Base-by-base conservation (phyloP, 2,113 vertebrate species). In the Oxygymnocypris stewartii region DNA sequence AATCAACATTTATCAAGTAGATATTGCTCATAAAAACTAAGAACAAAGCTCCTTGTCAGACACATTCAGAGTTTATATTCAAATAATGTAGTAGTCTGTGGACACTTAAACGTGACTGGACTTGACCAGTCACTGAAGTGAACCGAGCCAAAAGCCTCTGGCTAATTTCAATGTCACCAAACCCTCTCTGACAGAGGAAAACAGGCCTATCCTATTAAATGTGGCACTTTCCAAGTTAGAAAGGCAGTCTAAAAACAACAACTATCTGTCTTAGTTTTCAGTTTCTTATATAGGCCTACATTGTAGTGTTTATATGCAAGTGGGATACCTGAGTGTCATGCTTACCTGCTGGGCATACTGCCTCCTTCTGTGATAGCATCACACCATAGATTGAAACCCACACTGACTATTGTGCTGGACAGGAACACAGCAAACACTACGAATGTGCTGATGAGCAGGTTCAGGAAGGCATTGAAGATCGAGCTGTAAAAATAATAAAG, bases 321-420 rank as follows among this genome's bases (percentile, higher is more conserved):
- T 23, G n/a, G 47, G 25, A 42, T 42, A 67, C 11, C 51, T 63
- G 40, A 59, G 44, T 0, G 1, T 11, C 8, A 28, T 54, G 59
- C 93, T 16, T 86, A 97, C 96, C 96, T 97, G 92, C 93, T 94
- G 42, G 93, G 91, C 91, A 94, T 88, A 16, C 90, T 90, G 90
- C 96, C 96, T 90, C 95, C 96, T 89, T 96, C 96, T 0, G 96
- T 96, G 92, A 97, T 90, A 82, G 96, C 92, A 71, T 96, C 96
- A 49, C 96, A 97, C 96, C 96, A 96, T 94, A 96, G 94, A 90
- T 94, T 95, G 91, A 97, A 97, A 87, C 96, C 96, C 90, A 96
- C 96, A 11, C 94, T 97, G 87, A 96, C 95, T 14, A 97, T 95
- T 87, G 96, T 97, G 93, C 96, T 95, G 85, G 96, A 96, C 51